phyloP scores from a whole-genome alignment of 2,888 invertebrate genomes.

The Erynnis tages region DNA sequence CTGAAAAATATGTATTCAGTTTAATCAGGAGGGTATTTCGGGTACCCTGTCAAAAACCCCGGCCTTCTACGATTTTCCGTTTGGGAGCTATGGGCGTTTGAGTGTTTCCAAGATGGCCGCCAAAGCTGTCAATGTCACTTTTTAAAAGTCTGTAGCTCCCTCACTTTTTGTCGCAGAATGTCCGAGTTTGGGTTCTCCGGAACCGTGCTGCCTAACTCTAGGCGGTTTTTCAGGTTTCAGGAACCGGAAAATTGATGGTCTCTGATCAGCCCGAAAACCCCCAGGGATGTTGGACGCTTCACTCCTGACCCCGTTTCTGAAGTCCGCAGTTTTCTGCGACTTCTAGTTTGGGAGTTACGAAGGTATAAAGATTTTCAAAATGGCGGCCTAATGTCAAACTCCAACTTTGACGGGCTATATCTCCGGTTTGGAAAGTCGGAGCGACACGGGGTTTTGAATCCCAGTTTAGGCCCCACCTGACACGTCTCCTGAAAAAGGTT shows the following conservation, averaged over 20 bases:
- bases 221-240: neutral
- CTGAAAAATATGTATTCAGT: neutral
- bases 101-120: constrained; percentile 5
- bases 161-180: neutral
- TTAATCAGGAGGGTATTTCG: neutral
- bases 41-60: neutral
- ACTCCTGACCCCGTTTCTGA: neutral
- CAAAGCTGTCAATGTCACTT: neutral
- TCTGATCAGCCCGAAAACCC: neutral
- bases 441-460: neutral
- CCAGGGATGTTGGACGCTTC: neutral
- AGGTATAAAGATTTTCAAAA: neutral
- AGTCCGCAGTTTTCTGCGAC: neutral
- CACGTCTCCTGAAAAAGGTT: neutral
- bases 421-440: neutral
- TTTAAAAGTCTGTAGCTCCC: neutral
- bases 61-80: neutral
- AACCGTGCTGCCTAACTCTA: neutral
- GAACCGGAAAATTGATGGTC: neutral
- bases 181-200: neutral
- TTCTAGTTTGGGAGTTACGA: neutral
- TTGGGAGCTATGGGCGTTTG: neutral
- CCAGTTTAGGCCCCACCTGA: neutral
- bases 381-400: constrained; percentile 1
- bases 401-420: neutral